phyloP scores from a whole-genome alignment of 2,113 vertebrate genomes.

The Micronycteris hirsuta region DNA sequence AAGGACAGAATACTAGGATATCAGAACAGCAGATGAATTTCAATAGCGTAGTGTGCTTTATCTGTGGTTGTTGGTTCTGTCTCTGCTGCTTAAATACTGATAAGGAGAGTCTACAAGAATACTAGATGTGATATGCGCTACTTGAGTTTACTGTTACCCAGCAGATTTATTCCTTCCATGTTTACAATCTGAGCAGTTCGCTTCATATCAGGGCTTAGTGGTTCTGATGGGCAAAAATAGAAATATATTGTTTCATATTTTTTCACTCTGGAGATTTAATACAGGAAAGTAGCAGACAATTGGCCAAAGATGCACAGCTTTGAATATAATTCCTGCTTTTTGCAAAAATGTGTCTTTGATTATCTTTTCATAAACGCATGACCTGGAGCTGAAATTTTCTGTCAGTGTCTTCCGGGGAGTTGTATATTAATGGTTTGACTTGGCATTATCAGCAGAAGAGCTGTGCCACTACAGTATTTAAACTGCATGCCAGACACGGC shows the following conservation, averaged over 20 bases:
- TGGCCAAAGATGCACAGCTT: constrained; percentile 8
- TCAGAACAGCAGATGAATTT: constrained; percentile 33
- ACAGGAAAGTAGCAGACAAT: constrained; percentile 35
- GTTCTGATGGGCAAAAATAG: constrained; percentile 57
- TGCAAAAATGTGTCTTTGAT: constrained; percentile 13
- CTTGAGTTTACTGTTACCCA: background rate
- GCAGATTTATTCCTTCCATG: background rate
- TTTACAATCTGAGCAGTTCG: constrained; percentile 45
- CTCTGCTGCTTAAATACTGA: constrained; percentile 62
- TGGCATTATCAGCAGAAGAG: background rate
- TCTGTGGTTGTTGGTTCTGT: constrained; percentile 24
- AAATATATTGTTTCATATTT: constrained; percentile 36
- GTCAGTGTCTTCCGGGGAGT: background rate
- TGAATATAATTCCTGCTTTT: constrained; percentile 32
- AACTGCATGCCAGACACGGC: constrained; percentile 37
- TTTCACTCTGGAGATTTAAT: constrained; percentile 54
- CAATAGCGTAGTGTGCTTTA: background rate
- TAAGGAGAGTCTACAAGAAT: constrained; percentile 68
- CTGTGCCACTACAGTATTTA: background rate
- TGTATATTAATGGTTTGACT: constrained; percentile 9
- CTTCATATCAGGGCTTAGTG: constrained; percentile 55
- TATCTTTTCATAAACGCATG: background rate
- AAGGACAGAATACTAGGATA: background rate
- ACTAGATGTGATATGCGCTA: constrained; percentile 67
- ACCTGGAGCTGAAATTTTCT: constrained; percentile 16